Evolutionary conservation across 2,888 invertebrate species (phyloP).

Genomic region (Leptodirus hochenwartii): DNA sequence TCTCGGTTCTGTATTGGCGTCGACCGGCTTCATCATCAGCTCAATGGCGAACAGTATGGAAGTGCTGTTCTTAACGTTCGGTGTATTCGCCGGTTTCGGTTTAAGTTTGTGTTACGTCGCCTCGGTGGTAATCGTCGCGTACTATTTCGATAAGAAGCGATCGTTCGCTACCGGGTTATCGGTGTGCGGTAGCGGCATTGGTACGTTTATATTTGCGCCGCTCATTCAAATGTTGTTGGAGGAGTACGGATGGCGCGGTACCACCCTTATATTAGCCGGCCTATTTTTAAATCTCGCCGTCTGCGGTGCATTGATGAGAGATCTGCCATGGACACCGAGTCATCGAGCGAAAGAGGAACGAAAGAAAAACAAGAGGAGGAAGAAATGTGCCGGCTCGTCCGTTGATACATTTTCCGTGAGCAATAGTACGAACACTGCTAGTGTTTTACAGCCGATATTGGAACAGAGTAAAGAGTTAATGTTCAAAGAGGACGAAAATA

Average conservation of each 20-base stretch:
- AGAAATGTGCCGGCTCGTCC: slow-evolving; percentile 40
- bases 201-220: slow-evolving; percentile 74
- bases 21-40: slow-evolving; percentile 58
- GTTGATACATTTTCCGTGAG: slow-evolving; percentile 52
- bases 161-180: slow-evolving; percentile 75
- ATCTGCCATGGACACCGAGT: slow-evolving; percentile 48
- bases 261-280: slow-evolving; percentile 64
- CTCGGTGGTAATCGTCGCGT: slow-evolving; percentile 80
- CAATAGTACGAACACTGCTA: slow-evolving; percentile 45
- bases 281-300: slow-evolving; percentile 65
- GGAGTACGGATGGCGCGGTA: slow-evolving; percentile 70
- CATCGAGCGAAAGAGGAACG: slow-evolving; percentile 43
- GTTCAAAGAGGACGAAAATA: slow-evolving; percentile 11
- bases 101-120: slow-evolving; percentile 74
- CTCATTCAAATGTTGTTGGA: slow-evolving; percentile 52
- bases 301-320: slow-evolving; percentile 66
- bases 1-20: slow-evolving; percentile 56
- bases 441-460: slow-evolving; percentile 32
- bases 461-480: slow-evolving; percentile 23
- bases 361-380: slow-evolving; percentile 36
- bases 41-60: slow-evolving; percentile 59
- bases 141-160: slow-evolving; percentile 71
- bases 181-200: slow-evolving; percentile 76
- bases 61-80: slow-evolving; percentile 64
- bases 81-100: slow-evolving; percentile 68